A percentile compares a stretch with the other conserved stretches of the same genome.
Evolutionary conservation across 2,113 vertebrate species (phyloP).

Genomic region (Trinectes maculatus): DNA sequence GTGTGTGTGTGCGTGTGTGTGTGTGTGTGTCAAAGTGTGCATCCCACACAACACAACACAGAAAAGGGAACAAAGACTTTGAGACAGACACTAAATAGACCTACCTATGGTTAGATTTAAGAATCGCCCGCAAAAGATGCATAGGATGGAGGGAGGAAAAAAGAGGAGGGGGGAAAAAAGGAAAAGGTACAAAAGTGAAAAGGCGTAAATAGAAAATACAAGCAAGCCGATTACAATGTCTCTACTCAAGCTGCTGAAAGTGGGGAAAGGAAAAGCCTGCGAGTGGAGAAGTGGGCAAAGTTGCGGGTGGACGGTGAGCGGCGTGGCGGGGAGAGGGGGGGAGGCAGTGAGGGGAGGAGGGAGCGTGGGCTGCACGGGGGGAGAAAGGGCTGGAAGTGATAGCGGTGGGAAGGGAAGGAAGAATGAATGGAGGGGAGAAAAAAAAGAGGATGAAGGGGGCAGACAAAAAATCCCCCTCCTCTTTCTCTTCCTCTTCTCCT

Average conservation of each 20-base stretch:
- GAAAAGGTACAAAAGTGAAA: conserved; percentile 74
- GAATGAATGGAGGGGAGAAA: conserved; percentile 51
- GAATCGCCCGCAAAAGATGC: conserved; percentile 77
- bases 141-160: conserved; percentile 72
- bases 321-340: conserved; percentile 26
- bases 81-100: conserved; percentile 78
- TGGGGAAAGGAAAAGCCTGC: conserved; percentile 56
- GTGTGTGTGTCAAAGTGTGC: conserved; percentile 44
- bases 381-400: conserved; percentile 67
- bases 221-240: conserved; percentile 65
- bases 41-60: conserved; percentile 61
- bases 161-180: conserved; percentile 60
- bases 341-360: conserved; percentile 41
- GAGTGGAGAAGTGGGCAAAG: conserved; percentile 73
- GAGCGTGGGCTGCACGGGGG: conserved; percentile 61
- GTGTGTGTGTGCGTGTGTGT: conserved; percentile 39
- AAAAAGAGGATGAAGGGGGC: conserved; percentile 55
- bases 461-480: conserved; percentile 62
- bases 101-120: conserved; percentile 82
- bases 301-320: conserved; percentile 65
- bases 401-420: conserved; percentile 53
- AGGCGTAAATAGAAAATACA: conserved; percentile 69
- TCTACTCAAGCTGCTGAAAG: conserved; percentile 46
- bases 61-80: conserved; percentile 66
- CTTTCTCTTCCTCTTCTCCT: conserved; percentile 54